Base-by-base conservation (phyloP, 2,888 invertebrate genomes). In the Cynaeus angustus region DNA sequence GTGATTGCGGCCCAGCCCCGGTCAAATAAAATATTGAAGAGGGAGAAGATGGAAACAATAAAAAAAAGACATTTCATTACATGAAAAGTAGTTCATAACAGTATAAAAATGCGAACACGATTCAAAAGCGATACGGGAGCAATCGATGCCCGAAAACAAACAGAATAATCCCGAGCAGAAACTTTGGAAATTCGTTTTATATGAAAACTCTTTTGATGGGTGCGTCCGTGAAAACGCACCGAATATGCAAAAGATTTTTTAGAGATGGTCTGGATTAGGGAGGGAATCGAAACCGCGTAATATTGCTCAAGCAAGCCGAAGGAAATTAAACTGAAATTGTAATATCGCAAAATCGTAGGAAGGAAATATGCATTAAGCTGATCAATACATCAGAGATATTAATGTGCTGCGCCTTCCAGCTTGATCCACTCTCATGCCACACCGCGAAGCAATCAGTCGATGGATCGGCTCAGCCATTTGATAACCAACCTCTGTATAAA, bases 341-440 rank as follows among this genome's bases (percentile, higher is more conserved):
- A 79, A 79, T 80, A 80, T 80, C 76, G 75, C 66, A 78, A 79
- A 79, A 80, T 78, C 78, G 76, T 69, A 71, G 76, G 70, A 71
- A 74, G 77, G 74, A 80, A 79, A 80, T 80, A 78, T 80, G 78
- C 79, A 81, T 81, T 80, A 80, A 78, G 74, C 76, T 80, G 80
- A 82, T 81, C 80, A 79, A 80, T 81, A 80, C 78, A 77, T 77
- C 79, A 79, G 77, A 78, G 78, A 81, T 81, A 81, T 80, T 81
- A 80, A 80, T 79, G 77, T 75, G 75, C 74, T 72, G 75, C 77
- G 75, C 79, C 78, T 77, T 78, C 58, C 33, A 72, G 68, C 67
- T 58, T 69, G 74, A 72, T 72, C 68, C 74, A 71, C 67, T 67
- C 66, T 43, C 53, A 64, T 64, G 62, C 38, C 41, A 53, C 58